Evolutionary conservation across 1,140 invertebrate species (phyloP).

Genomic region (Drepana arcuata): DNA sequence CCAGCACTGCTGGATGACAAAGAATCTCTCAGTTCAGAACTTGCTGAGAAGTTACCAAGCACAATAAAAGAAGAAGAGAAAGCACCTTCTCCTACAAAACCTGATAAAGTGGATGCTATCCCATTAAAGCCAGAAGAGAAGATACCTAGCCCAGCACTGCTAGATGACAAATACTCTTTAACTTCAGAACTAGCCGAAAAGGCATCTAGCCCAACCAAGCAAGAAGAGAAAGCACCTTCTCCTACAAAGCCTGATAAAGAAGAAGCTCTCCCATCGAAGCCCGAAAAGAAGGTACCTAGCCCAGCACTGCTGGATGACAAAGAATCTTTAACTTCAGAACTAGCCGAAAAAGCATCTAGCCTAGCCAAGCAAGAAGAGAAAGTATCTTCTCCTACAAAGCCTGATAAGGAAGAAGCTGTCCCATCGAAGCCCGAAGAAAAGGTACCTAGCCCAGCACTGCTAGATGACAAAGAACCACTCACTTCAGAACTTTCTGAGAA

Average conservation of each 20-base stretch:
- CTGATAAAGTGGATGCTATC: constrained; percentile 1
- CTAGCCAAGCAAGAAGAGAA: no score
- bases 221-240: not conserved
- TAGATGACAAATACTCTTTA: no score
- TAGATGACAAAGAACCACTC: constrained; percentile 1
- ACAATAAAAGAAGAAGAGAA: constrained; percentile 3
- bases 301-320: not conserved
- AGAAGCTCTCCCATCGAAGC: not conserved
- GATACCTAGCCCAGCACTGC: no score
- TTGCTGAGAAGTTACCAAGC: constrained; percentile 8
- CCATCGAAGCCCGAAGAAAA: constrained; percentile 1
- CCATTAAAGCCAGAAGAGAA: not conserved
- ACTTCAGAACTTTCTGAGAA: no score
- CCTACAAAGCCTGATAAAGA: no score
- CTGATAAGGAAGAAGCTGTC: not conserved
- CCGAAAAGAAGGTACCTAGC: not conserved
- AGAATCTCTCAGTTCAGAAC: not conserved
- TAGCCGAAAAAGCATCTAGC: no score
- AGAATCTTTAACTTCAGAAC: no score
- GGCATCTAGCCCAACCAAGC: not conserved
- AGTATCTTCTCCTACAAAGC: no score
- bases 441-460: not conserved
- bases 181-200: not conserved
- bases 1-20: constrained; percentile 1
- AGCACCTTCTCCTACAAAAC: constrained; percentile 1